Conservation (phyloP, 2,888 invertebrate species). For the Noctuana brunneofusca region DNA sequence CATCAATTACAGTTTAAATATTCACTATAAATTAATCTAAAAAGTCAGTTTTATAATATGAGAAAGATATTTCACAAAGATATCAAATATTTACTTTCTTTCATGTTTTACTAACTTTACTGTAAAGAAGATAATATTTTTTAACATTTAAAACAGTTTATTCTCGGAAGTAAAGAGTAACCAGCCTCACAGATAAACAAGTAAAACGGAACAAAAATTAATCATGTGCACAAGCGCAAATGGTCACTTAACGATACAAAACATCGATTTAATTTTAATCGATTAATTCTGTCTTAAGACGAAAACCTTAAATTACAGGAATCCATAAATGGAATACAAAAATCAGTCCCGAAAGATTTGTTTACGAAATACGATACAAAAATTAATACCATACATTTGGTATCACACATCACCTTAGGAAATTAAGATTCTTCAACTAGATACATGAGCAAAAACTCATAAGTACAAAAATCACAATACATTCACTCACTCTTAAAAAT, state of each 20-base stretch:
- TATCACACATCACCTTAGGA: constrained; percentile 42
- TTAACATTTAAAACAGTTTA: no score
- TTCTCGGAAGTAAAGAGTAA: no score
- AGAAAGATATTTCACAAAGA: no score
- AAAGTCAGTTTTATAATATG: background rate
- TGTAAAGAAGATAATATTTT: no score
- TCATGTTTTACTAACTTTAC: no score
- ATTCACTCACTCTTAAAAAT: constrained; percentile 45
- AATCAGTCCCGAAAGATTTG: constrained; percentile 28
- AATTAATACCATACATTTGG: constrained; percentile 41
- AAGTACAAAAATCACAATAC: constrained; percentile 75
- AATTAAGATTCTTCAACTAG: constrained; percentile 28
- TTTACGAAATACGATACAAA: constrained; percentile 23
- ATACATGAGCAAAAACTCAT: constrained; percentile 58
- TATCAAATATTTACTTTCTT: no score
- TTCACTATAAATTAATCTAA: background rate
- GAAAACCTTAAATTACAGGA: constrained; percentile 4
- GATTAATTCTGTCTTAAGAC: background rate
- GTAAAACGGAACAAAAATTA: background rate
- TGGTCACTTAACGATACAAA: background rate
- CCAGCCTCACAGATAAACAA: no score
- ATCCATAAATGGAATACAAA: constrained; percentile 22
- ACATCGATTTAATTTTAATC: background rate
- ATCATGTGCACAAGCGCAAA: background rate
- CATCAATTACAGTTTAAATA: background rate